phyloP scores from a whole-genome alignment of 64 coral and sea anemone genomes.

The Stichodactyla mertensii region DNA sequence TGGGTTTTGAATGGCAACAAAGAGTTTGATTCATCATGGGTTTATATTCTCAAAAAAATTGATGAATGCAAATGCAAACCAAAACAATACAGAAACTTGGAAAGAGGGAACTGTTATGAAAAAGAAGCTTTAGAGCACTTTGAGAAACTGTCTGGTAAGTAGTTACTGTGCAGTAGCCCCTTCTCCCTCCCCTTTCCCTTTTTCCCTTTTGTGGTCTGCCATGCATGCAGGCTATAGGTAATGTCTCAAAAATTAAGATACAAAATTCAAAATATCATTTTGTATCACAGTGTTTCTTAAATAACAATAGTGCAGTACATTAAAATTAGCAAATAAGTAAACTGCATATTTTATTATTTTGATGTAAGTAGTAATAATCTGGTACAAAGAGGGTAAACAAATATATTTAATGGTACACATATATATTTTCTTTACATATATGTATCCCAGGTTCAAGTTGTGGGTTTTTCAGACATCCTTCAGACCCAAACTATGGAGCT shows the following conservation, averaged over 20 bases:
- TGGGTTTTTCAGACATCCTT: constrained; percentile 47
- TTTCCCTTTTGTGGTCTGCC: too few relatives aligned
- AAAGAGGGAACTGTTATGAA: constrained; percentile 33
- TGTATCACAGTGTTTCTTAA: too few relatives aligned
- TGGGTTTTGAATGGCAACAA: constrained; percentile 7
- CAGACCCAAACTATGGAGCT: constrained; percentile 42
- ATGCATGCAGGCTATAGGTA: too few relatives aligned
- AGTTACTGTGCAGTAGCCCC: too few relatives aligned
- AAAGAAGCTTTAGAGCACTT: constrained; percentile 27
- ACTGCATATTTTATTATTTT: too few relatives aligned
- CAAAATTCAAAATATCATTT: too few relatives aligned
- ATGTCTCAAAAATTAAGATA: too few relatives aligned
- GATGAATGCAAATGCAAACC: constrained; percentile 30
- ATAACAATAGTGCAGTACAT: too few relatives aligned
- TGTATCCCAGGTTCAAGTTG: constrained; percentile 23
- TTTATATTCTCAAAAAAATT: constrained; percentile 26
- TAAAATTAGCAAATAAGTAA: too few relatives aligned
- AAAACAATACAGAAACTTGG: constrained; percentile 38
- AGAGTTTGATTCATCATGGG: constrained; percentile 49
- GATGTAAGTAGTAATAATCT: too few relatives aligned
- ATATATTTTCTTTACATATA: neutral
- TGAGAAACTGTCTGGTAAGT: constrained; percentile 24
- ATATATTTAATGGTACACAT: neutral
- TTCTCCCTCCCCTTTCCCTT: too few relatives aligned
- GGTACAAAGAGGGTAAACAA: too few relatives aligned